Evolutionary conservation across 1,140 invertebrate species (phyloP), one percentile per base, ranked within the genome.

Genomic region (Thaumatotibia leucotreta): DNA sequence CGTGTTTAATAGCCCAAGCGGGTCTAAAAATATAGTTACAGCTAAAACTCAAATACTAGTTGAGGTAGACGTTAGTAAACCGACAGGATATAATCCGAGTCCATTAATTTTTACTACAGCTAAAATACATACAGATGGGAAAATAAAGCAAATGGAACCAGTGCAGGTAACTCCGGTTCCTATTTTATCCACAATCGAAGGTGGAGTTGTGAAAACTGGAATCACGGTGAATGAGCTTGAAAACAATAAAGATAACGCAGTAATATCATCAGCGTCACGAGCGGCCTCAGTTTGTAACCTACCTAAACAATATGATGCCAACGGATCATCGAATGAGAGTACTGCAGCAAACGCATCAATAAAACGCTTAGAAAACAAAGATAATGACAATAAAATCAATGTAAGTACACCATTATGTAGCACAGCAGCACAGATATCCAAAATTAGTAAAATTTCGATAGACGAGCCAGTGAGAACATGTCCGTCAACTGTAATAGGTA

Each of bases 21-120:
- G 23, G 31, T 54, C 70, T 27, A 80, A 75, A 65, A 70, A 35
- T 45, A 52, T 52, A 45, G 31, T 32, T 50, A 63, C 76, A 66
- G 63, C 77, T 20, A 87, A 81, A 81, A 83, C 52, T 68, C 74
- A 83, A 68, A 66, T 87, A 31, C 75, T 88, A 33, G 79, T 88
- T 61, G 86, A 86, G 73, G 82, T 89, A 35, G 79, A 84, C 61
- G 69, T 63, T 14, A 76, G 63, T 63, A 88, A 81, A 63, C 58
- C 71, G 20, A 70, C 63, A 33, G 50, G 52, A 9, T 79, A 74
- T 58, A 83, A 24, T 68, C 72, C 81, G 14, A 79, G 79, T 68
- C 77, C 88, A 9, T 72, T 89, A 62, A 91, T 91, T 63, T 91
- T 91, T 66, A 91, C 88, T 39, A 91, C 88, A 23, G 88, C 88